These are phyloP conservation scores for Trichomalopsis sarcophagae DNA, from an alignment of 1,140 invertebrate species.

Conservation along the genomic window DNA sequence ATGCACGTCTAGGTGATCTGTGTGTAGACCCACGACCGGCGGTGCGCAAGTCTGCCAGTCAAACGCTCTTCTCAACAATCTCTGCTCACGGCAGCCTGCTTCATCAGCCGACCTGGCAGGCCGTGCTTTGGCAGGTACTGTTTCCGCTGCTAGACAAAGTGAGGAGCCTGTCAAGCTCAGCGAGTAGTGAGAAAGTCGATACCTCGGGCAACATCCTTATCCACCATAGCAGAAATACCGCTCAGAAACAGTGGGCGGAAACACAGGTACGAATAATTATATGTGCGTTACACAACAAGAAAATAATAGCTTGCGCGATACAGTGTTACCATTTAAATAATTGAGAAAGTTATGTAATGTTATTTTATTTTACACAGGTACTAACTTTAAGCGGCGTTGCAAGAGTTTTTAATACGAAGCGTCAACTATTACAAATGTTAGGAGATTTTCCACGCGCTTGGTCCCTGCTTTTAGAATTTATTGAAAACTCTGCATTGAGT, in stretches of 20 bases:
- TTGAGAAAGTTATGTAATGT: not conserved
- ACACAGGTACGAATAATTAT: slow-evolving; percentile 82
- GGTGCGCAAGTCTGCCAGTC: slow-evolving; percentile 97
- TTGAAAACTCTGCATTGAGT: slow-evolving; percentile 92
- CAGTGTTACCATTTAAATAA: slow-evolving; percentile 18
- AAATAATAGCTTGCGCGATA: slow-evolving; percentile 19
- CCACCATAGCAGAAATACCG: slow-evolving; percentile 98
- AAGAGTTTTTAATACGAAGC: slow-evolving; percentile 92
- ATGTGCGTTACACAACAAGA: not conserved
- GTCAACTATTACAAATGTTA: slow-evolving; percentile 87
- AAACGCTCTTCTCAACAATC: slow-evolving; percentile 98
- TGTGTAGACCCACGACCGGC: slow-evolving; percentile 97
- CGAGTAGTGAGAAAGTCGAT: slow-evolving; percentile 95
- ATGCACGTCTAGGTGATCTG: slow-evolving; percentile 90
- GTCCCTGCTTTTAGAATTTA: slow-evolving; percentile 93
- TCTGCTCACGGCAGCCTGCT: slow-evolving; percentile 94
- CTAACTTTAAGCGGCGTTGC: slow-evolving; percentile 85
- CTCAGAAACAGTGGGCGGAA: slow-evolving; percentile 99
- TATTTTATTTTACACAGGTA: slow-evolving; percentile 72
- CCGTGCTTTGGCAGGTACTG: slow-evolving; percentile 92
- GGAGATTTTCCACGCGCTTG: slow-evolving; percentile 95
- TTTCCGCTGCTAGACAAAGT: slow-evolving; percentile 97
- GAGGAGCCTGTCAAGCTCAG: slow-evolving; percentile 89
- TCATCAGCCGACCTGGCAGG: slow-evolving; percentile 92
- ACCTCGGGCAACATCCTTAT: slow-evolving; percentile 95